Evolutionary conservation across 1,140 invertebrate species (phyloP).

Genomic region (Drosophila pruinosa): DNA sequence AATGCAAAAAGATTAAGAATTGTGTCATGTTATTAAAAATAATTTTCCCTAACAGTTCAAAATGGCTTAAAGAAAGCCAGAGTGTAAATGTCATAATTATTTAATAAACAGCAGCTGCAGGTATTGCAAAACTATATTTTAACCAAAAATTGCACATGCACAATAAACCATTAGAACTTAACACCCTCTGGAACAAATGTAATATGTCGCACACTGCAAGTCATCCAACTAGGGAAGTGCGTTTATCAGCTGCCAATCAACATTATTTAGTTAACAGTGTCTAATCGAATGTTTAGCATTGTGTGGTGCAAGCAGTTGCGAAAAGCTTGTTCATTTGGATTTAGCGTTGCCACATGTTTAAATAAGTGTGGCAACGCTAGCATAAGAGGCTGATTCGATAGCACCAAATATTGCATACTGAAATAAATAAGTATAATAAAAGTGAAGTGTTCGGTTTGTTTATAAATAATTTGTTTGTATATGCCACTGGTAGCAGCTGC

Average conservation of each 20-base stretch:
- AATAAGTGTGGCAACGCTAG: conserved; percentile 4
- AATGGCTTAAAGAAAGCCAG: not conserved
- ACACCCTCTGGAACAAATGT: not conserved
- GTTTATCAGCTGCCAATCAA: conserved; percentile 31
- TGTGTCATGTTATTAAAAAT: conserved; percentile 51
- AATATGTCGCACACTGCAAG: conserved; percentile 10
- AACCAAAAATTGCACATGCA: not conserved
- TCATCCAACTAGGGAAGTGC: conserved; percentile 20
- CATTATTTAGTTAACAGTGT: not conserved
- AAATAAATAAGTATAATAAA: not conserved
- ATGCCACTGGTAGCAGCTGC: not conserved
- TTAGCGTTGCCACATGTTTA: conserved; percentile 15
- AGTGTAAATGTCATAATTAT: conserved; percentile 16
- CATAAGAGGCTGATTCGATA: conserved; percentile 44
- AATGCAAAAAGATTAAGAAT: conserved; percentile 52
- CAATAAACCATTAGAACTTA: not conserved
- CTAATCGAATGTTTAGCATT: conserved; percentile 21
- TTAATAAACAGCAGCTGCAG: conserved; percentile 15
- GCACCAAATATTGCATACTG: conserved; percentile 16
- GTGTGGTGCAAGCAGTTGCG: conserved; percentile 12
- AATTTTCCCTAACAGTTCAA: conserved; percentile 37
- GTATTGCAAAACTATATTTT: conserved; percentile 2
- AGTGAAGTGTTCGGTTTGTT: conserved; percentile 40
- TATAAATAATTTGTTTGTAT: conserved; percentile 45
- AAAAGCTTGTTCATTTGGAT: conserved; percentile 22